Conservation (phyloP, 2,113 vertebrate genomes). For the Pithys albifrons region DNA sequence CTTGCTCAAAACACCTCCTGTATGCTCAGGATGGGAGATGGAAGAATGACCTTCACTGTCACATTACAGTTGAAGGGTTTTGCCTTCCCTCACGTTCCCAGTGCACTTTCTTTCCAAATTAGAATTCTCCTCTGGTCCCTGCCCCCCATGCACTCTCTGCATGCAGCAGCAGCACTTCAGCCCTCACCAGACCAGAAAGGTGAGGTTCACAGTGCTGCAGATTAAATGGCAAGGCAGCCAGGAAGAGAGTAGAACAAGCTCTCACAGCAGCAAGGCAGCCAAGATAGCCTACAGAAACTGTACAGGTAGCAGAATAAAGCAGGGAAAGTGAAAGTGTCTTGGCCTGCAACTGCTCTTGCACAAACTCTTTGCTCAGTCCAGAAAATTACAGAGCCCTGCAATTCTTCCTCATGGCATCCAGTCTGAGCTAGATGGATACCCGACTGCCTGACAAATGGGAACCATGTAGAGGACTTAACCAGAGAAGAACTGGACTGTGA, state of each 20-base stretch:
- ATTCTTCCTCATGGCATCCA: conserved; percentile 45
- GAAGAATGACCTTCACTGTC: background rate
- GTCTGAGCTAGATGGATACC: conserved; percentile 40
- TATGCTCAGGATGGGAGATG: background rate
- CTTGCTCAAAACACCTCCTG: background rate
- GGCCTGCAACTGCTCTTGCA: conserved; percentile 57
- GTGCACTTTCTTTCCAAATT: background rate
- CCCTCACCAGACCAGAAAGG: background rate
- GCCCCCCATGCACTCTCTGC: background rate
- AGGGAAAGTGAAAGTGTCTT: conserved; percentile 43
- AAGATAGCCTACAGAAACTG: conserved; percentile 40
- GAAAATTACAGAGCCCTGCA: conserved; percentile 35
- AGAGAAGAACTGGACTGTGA: conserved; percentile 59
- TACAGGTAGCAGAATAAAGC: conserved; percentile 51
- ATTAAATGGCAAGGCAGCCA: conserved; percentile 40
- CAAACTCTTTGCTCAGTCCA: conserved; percentile 49
- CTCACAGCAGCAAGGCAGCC: conserved; percentile 55
- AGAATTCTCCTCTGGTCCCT: background rate
- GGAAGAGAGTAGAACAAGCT: conserved; percentile 28
- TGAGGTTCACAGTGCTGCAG: background rate
- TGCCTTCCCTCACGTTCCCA: background rate
- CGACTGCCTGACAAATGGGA: conserved; percentile 53
- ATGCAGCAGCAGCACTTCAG: conserved; percentile 21
- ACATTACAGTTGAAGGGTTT: background rate
- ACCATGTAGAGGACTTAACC: conserved; percentile 48